These are phyloP conservation scores for cattle (Bos taurus) DNA, from an alignment of 2,113 vertebrate species.

Conservation along the genomic window ARS-UCD2.0 NC_037343.1:43604501-43605000, in stretches of 20 bases:
- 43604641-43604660: neutral
- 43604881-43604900: neutral
- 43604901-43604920: neutral
- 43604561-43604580: neutral
- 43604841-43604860: neutral
- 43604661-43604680: neutral
- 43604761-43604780: neutral
- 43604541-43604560: neutral
- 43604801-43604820: neutral
- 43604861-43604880: neutral
- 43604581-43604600: neutral
- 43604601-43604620: neutral
- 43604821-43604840: conserved; percentile 9
- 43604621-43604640: neutral
- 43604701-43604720: neutral
- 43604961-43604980: neutral
- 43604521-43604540: neutral
- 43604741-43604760: neutral
- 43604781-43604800: neutral
- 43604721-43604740: neutral
- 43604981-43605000: conserved; percentile 15
- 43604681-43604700: neutral
- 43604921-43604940: conserved; percentile 62
- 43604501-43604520: neutral
- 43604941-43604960: conserved; percentile 14